Conservation (phyloP, 1,140 invertebrate genomes). For the Potamilus streckersoni region DNA sequence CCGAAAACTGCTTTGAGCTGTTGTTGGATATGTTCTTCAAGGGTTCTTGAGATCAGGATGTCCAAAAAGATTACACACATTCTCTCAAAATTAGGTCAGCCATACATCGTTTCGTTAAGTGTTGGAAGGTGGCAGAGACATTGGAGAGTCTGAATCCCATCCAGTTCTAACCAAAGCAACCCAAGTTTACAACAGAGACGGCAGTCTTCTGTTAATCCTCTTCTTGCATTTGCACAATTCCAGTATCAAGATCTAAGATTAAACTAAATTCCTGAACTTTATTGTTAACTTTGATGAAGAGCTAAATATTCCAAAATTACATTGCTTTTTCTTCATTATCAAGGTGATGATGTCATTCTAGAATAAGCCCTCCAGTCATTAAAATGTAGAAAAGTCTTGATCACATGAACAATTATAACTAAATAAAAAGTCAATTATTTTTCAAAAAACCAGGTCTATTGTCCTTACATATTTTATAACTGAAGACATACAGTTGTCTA, state of each 20-base stretch:
- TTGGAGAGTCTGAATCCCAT: conserved; percentile 44
- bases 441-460: too few species aligned
- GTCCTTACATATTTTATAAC: too few species aligned
- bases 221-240: conserved; percentile 63
- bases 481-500: too few species aligned
- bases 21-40: conserved; percentile 3
- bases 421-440: too few species aligned
- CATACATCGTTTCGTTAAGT: conserved; percentile 42
- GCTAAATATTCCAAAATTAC: too few species aligned
- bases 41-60: conserved; percentile 27
- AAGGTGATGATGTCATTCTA: too few species aligned
- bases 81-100: conserved; percentile 30
- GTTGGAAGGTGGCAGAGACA: conserved; percentile 44
- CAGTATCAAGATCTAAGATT: conserved; percentile 54
- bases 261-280: too few species aligned
- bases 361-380: too few species aligned
- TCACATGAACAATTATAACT: too few species aligned
- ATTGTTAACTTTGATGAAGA: too few species aligned
- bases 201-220: conserved; percentile 35
- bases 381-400: too few species aligned
- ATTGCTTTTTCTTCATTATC: too few species aligned
- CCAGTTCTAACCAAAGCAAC: conserved; percentile 38
- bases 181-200: conserved; percentile 31
- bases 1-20: conserved; percentile 18
- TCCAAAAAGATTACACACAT: conserved; percentile 41